Base-by-base conservation (phyloP, 2,888 invertebrate genomes). In the Rutpela maculata region DNA sequence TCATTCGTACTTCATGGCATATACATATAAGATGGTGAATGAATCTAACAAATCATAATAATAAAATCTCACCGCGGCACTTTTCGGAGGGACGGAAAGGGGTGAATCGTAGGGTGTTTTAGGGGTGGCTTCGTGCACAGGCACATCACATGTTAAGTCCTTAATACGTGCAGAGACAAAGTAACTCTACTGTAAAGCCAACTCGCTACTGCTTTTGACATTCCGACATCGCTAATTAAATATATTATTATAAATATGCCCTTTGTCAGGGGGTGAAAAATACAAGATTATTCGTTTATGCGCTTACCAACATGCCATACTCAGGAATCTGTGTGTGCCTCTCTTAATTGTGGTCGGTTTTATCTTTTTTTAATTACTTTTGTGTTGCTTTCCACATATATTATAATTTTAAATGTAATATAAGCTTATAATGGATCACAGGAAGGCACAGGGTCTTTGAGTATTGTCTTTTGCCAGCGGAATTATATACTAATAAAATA, bases 191-290 rank as follows among this genome's bases (percentile, higher is more conserved):
- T 88, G 88, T 88, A 87, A 88, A 88, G 86, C 87, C 84, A 84
- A 76, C 84, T 82, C 84, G 79, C 81, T 83, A 84, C 86, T 88
- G 88, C 87, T 88, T 88, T 88, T 88, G 88, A 88, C 88, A 86
- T 86, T 83, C 84, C 87, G 87, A 88, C 88, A 86, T 87, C 85
- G 84, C 87, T 88, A 88, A 88, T 88, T 88, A 88, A 88, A 88
- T 88, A 88, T 88, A 88, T 88, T 88, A 88, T 88, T 88, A 88
- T 88, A 88, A 88, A 88, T 88, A 88, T 86, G 87, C 84, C 83
- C 84, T 86, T 86, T 85, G 84, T 85, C 59, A 38, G 74, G 77
- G 80, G 77, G 78, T 68, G 79, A 87, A 87, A 88, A 87, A 87
- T 87, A 87, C 87, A 87, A 86, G 87, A 87, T 86, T 87, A 86